Percentiles rank a stretch among this genome's conserved stretches.
Evolutionary conservation across 2,888 invertebrate genomes (phyloP).

Genomic region (Dolichopus griseipennis): DNA sequence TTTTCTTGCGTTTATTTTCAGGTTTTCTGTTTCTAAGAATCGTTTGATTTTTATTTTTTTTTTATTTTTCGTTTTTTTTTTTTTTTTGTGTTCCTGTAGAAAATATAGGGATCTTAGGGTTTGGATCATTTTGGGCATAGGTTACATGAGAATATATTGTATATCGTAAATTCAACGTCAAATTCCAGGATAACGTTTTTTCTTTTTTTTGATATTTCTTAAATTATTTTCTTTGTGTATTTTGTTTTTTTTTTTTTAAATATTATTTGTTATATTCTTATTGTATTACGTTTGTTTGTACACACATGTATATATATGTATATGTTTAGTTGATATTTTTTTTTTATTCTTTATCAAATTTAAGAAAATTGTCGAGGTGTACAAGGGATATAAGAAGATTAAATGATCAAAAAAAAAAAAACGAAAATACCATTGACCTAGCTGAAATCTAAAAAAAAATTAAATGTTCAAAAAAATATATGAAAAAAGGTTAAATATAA

Average conservation of each 20-base stretch:
- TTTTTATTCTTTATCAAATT: neutral
- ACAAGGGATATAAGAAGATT: neutral
- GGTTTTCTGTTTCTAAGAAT: no score
- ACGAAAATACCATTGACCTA: neutral
- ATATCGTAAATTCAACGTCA: conserved; percentile 1
- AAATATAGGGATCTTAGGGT: neutral
- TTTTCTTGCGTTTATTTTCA: neutral
- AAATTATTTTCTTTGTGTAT: no score
- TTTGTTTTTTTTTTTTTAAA: neutral
- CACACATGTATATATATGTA: no score
- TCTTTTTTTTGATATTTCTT: neutral
- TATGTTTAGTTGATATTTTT: no score
- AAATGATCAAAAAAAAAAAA: neutral
- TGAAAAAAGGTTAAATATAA: no score
- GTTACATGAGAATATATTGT: neutral
- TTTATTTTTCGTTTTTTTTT: neutral
- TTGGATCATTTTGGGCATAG: conserved; percentile 4
- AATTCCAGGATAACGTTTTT: neutral
- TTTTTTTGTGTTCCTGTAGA: neutral
- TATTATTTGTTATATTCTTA: neutral
- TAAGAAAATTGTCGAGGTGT: conserved; percentile 6
- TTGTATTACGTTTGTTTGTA: neutral
- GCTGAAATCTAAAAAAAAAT: no score
- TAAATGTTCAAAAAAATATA: no score
- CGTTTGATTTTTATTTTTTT: neutral